Evolutionary conservation across 1,140 invertebrate genomes (phyloP).

Genomic region (Acyrthosiphon pisum): DNA sequence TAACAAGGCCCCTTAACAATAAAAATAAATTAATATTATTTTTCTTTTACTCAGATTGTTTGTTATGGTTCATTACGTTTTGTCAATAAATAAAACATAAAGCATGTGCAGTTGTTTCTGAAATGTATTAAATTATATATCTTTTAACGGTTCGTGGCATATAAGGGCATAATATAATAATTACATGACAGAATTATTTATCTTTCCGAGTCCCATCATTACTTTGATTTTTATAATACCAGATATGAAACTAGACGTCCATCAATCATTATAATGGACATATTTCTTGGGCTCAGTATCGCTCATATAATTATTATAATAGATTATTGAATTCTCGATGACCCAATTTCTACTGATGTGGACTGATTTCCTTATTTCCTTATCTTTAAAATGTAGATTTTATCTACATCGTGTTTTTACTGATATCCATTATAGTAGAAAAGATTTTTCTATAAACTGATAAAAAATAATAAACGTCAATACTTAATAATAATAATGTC

Average conservation of each 20-base stretch:
- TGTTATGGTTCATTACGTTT: not conserved
- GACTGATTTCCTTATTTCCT: not conserved
- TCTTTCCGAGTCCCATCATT: not conserved
- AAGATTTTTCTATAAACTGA: not conserved
- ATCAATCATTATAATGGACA: too few relatives aligned
- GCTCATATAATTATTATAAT: not conserved
- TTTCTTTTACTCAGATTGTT: not conserved
- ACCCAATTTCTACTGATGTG: not conserved
- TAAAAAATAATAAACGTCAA: not conserved
- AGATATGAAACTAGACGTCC: too few relatives aligned
- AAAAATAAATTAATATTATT: not conserved
- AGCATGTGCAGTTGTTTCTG: not conserved
- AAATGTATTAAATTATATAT: not conserved
- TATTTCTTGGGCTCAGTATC: too few relatives aligned
- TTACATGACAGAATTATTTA: not conserved
- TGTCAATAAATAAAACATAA: not conserved
- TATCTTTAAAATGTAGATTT: not conserved
- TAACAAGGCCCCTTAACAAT: not conserved
- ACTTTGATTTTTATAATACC: not conserved
- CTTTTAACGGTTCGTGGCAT: not conserved
- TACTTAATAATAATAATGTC: not conserved
- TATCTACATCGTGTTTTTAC: too few relatives aligned
- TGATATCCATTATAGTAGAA: not conserved
- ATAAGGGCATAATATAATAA: not conserved
- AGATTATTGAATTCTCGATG: not conserved